Evolutionary conservation across 2,113 vertebrate species (phyloP).

Genomic region (Saccopteryx bilineata): DNA sequence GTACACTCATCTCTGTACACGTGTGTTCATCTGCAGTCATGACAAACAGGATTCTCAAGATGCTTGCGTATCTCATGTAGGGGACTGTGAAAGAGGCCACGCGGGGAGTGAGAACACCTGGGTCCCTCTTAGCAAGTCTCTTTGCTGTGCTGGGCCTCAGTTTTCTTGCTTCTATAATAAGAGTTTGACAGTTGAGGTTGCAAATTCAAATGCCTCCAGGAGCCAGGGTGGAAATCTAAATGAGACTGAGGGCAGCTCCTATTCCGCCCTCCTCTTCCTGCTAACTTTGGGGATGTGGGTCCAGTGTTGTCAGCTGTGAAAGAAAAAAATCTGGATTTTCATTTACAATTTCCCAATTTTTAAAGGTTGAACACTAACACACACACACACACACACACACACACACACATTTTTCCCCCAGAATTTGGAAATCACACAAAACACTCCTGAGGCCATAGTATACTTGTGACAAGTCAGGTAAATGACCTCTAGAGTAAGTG

Average conservation of each 20-base stretch:
- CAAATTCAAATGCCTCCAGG: not conserved
- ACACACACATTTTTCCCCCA: not conserved
- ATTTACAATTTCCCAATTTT: not conserved
- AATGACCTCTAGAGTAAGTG: not conserved
- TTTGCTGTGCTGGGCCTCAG: no score
- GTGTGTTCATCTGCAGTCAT: not conserved
- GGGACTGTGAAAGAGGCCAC: not conserved
- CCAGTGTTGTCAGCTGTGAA: not conserved
- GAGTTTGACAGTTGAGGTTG: not conserved
- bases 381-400: no score
- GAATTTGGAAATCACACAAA: not conserved
- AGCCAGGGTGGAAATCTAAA: not conserved
- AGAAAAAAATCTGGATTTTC: not conserved
- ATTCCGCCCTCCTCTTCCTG: not conserved
- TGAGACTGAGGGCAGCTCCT: not conserved
- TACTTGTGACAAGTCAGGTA: not conserved
- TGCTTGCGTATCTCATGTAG: not conserved
- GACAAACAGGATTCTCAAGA: not conserved
- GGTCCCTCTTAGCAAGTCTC: not conserved
- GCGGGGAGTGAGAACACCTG: not conserved
- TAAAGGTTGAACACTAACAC: not conserved
- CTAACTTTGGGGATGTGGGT: not conserved
- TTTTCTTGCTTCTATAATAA: not conserved
- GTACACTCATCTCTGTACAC: not conserved
- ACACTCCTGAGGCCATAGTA: not conserved